Conservation (phyloP, 2,888 invertebrate genomes). For the Hyposoter didymator region DNA sequence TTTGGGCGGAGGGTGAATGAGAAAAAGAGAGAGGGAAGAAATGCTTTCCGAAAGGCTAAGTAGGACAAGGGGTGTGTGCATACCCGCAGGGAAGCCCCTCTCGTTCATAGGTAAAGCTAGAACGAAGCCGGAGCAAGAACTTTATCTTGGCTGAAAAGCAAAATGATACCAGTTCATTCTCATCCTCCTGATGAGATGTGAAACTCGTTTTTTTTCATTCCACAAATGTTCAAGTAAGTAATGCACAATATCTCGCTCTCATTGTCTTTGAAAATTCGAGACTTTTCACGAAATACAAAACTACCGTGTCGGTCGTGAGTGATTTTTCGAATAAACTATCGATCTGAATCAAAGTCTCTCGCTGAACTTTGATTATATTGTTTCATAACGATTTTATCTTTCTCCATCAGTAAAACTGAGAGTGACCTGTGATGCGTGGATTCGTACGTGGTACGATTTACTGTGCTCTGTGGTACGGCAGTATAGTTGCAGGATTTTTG, state of each 20-base stretch:
- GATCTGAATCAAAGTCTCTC: background rate
- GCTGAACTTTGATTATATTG: background rate
- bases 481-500: constrained; percentile 85
- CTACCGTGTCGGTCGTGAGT: constrained; percentile 10
- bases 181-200: constrained; percentile 76
- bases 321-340: background rate
- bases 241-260: constrained; percentile 3
- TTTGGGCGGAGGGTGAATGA: constrained; percentile 66
- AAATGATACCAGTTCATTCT: constrained; percentile 73
- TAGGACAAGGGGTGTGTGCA: constrained; percentile 73
- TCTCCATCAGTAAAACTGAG: constrained; percentile 54
- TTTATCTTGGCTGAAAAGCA: constrained; percentile 73
- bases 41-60: constrained; percentile 57
- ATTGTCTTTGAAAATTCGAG: background rate
- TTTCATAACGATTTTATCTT: constrained; percentile 11
- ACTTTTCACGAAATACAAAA: background rate
- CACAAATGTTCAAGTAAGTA: constrained; percentile 63
- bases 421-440: constrained; percentile 78
- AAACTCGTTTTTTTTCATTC: constrained; percentile 66
- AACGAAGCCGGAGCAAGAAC: constrained; percentile 80
- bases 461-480: constrained; percentile 85
- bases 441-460: constrained; percentile 83
- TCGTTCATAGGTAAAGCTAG: constrained; percentile 72
- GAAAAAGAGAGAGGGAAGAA: constrained; percentile 30
- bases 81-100: constrained; percentile 74